Evolutionary conservation across 2,888 invertebrate species (phyloP), one percentile per base, ranked within the genome.

Genomic region (Leptopilina drosophilae): DNA sequence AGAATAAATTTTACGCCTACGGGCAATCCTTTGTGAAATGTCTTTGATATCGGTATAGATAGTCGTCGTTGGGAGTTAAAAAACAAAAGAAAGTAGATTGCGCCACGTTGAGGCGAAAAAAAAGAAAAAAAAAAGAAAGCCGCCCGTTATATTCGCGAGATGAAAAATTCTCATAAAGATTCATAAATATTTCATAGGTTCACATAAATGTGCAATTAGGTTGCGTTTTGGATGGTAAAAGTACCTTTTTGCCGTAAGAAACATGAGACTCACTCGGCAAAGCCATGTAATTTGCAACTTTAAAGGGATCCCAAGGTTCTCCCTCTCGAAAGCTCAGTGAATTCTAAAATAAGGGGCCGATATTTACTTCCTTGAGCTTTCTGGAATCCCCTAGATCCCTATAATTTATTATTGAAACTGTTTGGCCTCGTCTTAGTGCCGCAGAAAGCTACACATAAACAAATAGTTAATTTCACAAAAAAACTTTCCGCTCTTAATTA

Each of bases 171-270:
- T 84, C 82, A 84, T 87, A 83, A 85, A 83, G 81, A 85, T 85
- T 86, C 87, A 87, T 87, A 86, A 87, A 87, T 87, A 87, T 87
- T 87, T 85, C 83, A 87, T 79, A 80, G 84, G 83, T 77, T 85
- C 82, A 67, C 84, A 84, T 87, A 87, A 87, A 84, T 84, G 84
- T 75, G 83, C 86, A 84, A 87, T 87, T 87, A 85, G 83, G 69
- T 80, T 83, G 85, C 53, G 73, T 73, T 73, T 73, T 69, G 56
- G 69, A 73, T 53, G 73, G 73, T 26, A 73, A 73, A 73, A 53
- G 56, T 73, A 53, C 73, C 40, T 26, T 64, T 53, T 73, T 73
- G 53, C 20, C 42, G 33, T 26, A 69, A 40, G 73, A 73, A 73
- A 56, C 73, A 73, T 73, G 53, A 73, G 73, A 73, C 73, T 33